Evolutionary conservation across 2,113 vertebrate species (phyloP).

Genomic region (Atractosteus spatula): DNA sequence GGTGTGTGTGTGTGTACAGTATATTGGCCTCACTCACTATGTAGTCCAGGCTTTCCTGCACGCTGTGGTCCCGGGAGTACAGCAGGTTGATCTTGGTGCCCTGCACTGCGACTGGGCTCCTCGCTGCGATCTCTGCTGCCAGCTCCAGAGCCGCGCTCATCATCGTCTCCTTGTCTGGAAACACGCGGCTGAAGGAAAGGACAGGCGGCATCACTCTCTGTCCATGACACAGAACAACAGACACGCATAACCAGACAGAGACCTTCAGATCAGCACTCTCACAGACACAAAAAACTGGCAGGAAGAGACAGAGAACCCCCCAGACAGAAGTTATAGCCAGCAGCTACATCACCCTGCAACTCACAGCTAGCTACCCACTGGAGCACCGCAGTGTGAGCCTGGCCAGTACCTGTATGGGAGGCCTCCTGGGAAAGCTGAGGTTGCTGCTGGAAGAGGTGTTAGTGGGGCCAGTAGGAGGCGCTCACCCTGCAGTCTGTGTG

Average conservation of each 20-base stretch:
- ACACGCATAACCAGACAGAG: neutral
- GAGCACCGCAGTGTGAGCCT: too few species aligned
- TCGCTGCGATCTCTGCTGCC: conserved; percentile 72
- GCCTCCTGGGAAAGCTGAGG: too few species aligned
- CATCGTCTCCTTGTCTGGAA: conserved; percentile 72
- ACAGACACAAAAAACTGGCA: neutral
- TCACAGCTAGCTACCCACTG: too few species aligned
- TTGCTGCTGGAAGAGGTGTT: neutral
- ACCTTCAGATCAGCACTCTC: neutral
- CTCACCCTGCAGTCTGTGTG: too few species aligned
- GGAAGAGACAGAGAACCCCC: too few species aligned
- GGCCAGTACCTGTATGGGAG: too few species aligned
- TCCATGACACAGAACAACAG: too few species aligned
- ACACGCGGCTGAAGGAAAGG: conserved; percentile 67
- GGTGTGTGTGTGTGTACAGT: neutral
- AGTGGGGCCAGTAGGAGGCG: too few species aligned
- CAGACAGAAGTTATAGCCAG: too few species aligned
- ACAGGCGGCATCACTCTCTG: neutral
- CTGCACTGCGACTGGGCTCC: conserved; percentile 84
- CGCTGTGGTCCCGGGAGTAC: conserved; percentile 78
- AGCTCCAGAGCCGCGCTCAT: conserved; percentile 69
- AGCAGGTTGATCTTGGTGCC: conserved; percentile 82
- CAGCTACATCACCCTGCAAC: too few species aligned
- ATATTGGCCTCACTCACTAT: conserved; percentile 42
- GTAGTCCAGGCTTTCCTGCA: conserved; percentile 69